Evolutionary conservation across 2,888 invertebrate species (phyloP).

Genomic region (Dioctria rufipes): DNA sequence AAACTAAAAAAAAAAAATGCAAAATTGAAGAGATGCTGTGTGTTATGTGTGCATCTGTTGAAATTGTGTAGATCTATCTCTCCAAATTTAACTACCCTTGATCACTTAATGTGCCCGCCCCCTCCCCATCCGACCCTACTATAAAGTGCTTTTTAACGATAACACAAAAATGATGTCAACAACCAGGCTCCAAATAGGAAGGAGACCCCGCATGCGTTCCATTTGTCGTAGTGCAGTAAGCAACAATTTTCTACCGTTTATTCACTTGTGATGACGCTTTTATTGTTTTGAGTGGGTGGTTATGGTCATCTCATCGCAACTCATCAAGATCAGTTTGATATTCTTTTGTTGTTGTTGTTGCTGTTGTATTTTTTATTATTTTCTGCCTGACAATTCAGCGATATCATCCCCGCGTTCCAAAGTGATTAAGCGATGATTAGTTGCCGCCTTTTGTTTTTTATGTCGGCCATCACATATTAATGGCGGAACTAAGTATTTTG

Average conservation of each 20-base stretch:
- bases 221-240: conserved; percentile 21
- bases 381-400: conserved; percentile 26
- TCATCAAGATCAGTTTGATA: conserved; percentile 35
- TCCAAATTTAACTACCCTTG: conserved; percentile 43
- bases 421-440: conserved; percentile 39
- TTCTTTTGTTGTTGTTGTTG: conserved; percentile 22
- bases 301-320: conserved; percentile 46
- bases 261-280: conserved; percentile 53
- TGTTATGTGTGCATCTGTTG: neutral
- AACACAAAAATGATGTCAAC: conserved; percentile 47
- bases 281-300: conserved; percentile 53
- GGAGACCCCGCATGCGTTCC: conserved; percentile 38
- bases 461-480: neutral
- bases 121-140: too few species aligned
- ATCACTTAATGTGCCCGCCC: conserved; percentile 32
- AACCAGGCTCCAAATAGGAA: conserved; percentile 49
- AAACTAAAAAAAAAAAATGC: neutral
- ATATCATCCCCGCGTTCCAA: conserved; percentile 8
- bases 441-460: neutral
- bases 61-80: neutral
- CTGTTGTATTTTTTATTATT: neutral
- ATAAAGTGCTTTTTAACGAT: conserved; percentile 39
- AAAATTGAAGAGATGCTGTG: too few species aligned
- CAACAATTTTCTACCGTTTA: conserved; percentile 51
- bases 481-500: neutral